phyloP scores from a whole-genome alignment of 2,113 vertebrate genomes.

The Tyto alba region DNA sequence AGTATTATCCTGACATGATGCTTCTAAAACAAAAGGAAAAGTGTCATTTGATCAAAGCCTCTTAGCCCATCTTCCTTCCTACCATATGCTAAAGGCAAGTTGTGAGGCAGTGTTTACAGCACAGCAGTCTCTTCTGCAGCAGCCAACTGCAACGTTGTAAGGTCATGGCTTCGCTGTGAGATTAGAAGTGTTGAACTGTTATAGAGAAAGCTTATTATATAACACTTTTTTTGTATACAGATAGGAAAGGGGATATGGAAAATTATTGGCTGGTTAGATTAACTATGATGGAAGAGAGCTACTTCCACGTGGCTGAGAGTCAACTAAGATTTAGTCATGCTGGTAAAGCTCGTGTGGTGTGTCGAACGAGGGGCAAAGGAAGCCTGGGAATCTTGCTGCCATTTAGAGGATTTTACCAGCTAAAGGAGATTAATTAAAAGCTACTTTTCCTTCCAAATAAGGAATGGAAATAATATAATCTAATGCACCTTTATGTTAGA shows the following conservation, averaged over 20 bases:
- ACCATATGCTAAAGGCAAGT: not conserved
- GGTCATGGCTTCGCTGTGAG: not conserved
- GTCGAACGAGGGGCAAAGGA: not conserved
- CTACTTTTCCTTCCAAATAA: not conserved
- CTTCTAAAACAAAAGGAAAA: conserved; percentile 58
- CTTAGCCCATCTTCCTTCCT: not conserved
- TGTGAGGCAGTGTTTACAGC: not conserved
- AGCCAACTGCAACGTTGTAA: not conserved
- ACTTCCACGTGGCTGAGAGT: not conserved
- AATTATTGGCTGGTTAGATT: not conserved
- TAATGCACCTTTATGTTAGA: not conserved
- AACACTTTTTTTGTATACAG: not conserved
- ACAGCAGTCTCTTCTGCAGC: not conserved
- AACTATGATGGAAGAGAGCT: not conserved
- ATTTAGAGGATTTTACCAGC: not conserved
- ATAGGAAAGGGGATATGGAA: not conserved
- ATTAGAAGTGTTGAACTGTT: not conserved
- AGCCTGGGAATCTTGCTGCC: no score
- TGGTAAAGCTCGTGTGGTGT: not conserved
- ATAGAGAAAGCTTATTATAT: not conserved
- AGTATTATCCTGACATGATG: conserved; percentile 56
- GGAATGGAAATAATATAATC: not conserved
- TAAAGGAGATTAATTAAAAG: not conserved
- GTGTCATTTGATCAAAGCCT: conserved; percentile 61
- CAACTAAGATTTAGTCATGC: not conserved